These are phyloP conservation scores for Parazoanthus darwini DNA, from an alignment of 92 coral and sea anemone genomes.

Conservation along the genomic window DNA sequence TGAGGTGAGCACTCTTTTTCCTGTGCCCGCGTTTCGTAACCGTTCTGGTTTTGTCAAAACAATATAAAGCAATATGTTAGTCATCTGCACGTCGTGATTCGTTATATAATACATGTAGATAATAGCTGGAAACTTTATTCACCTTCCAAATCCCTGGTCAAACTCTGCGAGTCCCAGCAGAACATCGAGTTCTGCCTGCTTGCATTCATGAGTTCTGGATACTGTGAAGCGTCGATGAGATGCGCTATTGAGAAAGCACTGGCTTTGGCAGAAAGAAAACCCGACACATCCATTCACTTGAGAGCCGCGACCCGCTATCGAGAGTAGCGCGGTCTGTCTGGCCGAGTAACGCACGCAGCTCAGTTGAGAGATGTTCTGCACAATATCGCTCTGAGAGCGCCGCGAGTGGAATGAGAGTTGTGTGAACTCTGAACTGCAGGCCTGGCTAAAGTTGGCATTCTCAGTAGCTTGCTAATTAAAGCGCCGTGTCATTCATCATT, in stretches of 20 bases:
- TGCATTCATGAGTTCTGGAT: slow-evolving; percentile 70
- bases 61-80: slow-evolving; percentile 10
- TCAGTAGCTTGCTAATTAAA: slow-evolving; percentile 73
- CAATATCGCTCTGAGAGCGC: slow-evolving; percentile 35
- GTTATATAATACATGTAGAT: slow-evolving; percentile 14
- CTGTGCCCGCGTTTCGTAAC: slow-evolving; percentile 97
- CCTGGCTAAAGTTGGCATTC: slow-evolving; percentile 87
- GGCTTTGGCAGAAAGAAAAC: slow-evolving; percentile 95
- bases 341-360: slow-evolving; percentile 47
- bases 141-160: slow-evolving; percentile 99
- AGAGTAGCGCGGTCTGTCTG: slow-evolving; percentile 38
- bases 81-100: slow-evolving; percentile 24
- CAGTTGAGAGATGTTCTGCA: slow-evolving; percentile 32
- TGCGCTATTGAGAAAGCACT: slow-evolving; percentile 99
- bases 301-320: slow-evolving; percentile 39
- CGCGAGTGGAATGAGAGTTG: slow-evolving; percentile 43
- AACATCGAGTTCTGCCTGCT: slow-evolving; percentile 67
- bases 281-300: slow-evolving; percentile 89
- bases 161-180: slow-evolving; percentile 90
- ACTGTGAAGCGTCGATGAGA: slow-evolving; percentile 96
- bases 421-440: slow-evolving; percentile 64
- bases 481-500: slow-evolving; percentile 79
- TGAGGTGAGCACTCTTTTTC: slow-evolving; percentile 70
- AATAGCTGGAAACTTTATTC: slow-evolving; percentile 35
- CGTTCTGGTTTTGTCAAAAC: slow-evolving; percentile 62